Base-by-base conservation (phyloP, 2,113 vertebrate genomes). In the Passer domesticus region DNA sequence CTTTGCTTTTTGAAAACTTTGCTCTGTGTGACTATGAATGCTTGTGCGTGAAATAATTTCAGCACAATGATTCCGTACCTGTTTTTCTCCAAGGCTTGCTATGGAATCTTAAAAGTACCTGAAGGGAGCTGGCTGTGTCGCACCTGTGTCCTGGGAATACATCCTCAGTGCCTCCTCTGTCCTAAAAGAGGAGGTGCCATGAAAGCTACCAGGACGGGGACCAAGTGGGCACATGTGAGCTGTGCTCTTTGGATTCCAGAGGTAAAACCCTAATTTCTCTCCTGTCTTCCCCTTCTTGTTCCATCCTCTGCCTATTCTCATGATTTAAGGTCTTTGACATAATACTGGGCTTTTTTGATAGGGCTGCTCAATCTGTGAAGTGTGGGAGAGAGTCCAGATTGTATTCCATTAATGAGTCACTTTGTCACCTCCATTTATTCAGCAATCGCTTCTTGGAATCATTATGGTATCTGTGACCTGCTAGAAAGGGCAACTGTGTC, bases 161-260 rank as follows among this genome's bases (percentile, higher is more conserved):
- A 98, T 96, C 99, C 99, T 4, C 99, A 99, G 93, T 99, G 99
- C 94, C 97, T 99, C 28, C 97, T 99, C 89, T 99, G 99, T 97
- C 99, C 99, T 64, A 99, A 99, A 96, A 99, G 98, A 96, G 99
- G 99, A 47, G 99, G 99, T 6, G 99, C 99, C 64, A 99, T 99
- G 99, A 99, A 99, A 97, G 98, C 99, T 5, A 99, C 99, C 9
- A 98, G 98, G 50, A 98, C 99, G 9, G 99, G 99, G 50, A 99
- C 98, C 86, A 99, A 99, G 96, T 99, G 99, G 99, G 99, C 99
- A 16, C 99, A 99, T 25, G 99, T 99, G 41, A 99, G 99, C 97
- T 99, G 99, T 95, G 99, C 99, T 62, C 98, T 99, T 74, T 99
- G 99, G 99, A 99, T 99, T 95, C 99, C 99, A 37, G 99, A 99